Conservation (phyloP, 2,797 vertebrate species). For the Esox lucius region DNA sequence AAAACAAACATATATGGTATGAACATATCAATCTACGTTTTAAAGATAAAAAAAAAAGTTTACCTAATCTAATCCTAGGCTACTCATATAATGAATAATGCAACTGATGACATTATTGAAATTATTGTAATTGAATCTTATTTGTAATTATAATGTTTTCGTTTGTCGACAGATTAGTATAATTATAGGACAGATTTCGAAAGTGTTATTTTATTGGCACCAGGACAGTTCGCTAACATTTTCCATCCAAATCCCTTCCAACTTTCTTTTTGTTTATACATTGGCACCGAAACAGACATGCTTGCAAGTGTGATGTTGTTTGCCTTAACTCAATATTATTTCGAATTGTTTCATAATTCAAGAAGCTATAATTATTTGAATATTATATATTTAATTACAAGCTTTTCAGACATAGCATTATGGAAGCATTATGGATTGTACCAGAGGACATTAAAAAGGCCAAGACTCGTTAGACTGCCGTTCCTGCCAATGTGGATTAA, state of each 20-base stretch:
- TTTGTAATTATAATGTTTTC: not conserved
- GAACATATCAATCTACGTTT: not conserved
- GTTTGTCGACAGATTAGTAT: not conserved
- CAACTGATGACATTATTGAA: not conserved
- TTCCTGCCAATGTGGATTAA: too few relatives aligned
- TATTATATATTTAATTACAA: not conserved
- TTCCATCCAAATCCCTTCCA: not conserved
- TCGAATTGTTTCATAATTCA: not conserved
- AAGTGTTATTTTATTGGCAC: not conserved
- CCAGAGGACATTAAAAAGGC: not conserved
- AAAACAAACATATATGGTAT: constrained; percentile 8
- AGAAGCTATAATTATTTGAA: not conserved
- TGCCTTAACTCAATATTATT: not conserved
- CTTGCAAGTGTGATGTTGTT: not conserved
- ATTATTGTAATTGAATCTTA: not conserved
- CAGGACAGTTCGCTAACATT: not conserved
- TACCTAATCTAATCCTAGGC: not conserved
- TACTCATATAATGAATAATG: not conserved
- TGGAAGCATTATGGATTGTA: not conserved
- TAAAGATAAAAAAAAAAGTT: too few relatives aligned
- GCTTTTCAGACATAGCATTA: not conserved
- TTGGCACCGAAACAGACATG: not conserved
- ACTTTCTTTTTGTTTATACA: not conserved
- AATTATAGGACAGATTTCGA: not conserved
- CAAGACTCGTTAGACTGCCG: too few relatives aligned